Conservation (phyloP, 2,113 vertebrate genomes). For the Strigops habroptila region DNA sequence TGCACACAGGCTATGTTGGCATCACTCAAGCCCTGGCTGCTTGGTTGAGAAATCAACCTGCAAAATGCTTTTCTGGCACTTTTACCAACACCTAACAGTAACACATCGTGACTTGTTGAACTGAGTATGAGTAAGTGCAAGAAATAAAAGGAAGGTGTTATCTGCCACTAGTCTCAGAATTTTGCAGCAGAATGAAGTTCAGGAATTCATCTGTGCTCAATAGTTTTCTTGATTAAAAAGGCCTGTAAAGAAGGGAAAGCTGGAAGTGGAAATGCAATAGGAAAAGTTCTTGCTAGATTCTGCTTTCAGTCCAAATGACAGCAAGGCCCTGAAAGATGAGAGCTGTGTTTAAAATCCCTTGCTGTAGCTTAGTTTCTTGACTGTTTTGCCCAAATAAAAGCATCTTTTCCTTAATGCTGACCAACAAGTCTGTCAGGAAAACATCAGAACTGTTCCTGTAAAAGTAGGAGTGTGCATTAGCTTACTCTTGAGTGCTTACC, state of each 20-base stretch:
- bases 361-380: background rate
- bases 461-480: background rate
- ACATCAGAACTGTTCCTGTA: background rate
- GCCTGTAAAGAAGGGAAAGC: background rate
- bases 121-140: background rate
- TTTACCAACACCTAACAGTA: background rate
- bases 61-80: background rate
- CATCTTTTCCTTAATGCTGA: background rate
- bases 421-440: background rate
- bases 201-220: background rate
- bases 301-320: background rate
- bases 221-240: background rate
- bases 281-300: background rate
- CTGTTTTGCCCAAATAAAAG: background rate
- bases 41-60: background rate
- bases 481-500: background rate
- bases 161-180: background rate
- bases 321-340: background rate
- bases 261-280: background rate
- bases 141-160: background rate
- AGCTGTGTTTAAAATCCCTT: background rate
- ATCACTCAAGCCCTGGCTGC: background rate
- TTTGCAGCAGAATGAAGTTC: background rate
- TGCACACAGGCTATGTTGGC: rapidly evolving
- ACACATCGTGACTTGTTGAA: background rate